Evolutionary conservation across 2,888 invertebrate species (phyloP), one percentile per base, ranked within the genome.

Genomic region (Ellobium chinense): DNA sequence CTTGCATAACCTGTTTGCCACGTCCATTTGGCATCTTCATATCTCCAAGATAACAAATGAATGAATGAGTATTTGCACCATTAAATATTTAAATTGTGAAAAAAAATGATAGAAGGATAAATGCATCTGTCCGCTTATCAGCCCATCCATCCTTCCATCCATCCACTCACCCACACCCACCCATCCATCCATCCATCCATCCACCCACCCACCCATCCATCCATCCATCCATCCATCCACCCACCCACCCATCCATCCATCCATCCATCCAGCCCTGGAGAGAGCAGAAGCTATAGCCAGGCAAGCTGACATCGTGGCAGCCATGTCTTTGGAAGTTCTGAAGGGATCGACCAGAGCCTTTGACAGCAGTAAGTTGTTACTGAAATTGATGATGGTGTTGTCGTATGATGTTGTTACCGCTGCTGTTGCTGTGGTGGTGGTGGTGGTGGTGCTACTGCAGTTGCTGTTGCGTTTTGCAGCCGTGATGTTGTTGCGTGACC

Each of bases 281-380:
- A 90, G 95, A 84, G 94, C 95, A 0, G 93, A 93, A 63, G 93
- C 93, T 79, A 94, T 95, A 75, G 94, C 95, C 1, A 92, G 94
- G 80, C 95, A 95, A 89, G 95, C 95, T 0, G 95, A 95, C 88
- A 94, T 95, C 9, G 94, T 95, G 14, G 95, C 95, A 0, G 95
- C 95, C 0, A 89, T 95, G 75, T 94, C 95, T 1, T 89, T 95
- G 62, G 95, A 95, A 88, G 95, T 95, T 1, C 92, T 95, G 69
- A 95, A 95, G 89, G 95, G 95, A 76, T 95, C 95, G 2, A 94
- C 94, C 1, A 92, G 94, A 84, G 95, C 95, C 24, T 95, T 95
- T 89, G 95, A 95, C 89, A 94, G 94, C 78, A 94, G 94, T 95
- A 85, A 90, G 91, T 87, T 27, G n/a, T n/a, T n/a, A n/a, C n/a